Base-by-base conservation (phyloP, 2,888 invertebrate genomes). In the Eupithecia centaureata region DNA sequence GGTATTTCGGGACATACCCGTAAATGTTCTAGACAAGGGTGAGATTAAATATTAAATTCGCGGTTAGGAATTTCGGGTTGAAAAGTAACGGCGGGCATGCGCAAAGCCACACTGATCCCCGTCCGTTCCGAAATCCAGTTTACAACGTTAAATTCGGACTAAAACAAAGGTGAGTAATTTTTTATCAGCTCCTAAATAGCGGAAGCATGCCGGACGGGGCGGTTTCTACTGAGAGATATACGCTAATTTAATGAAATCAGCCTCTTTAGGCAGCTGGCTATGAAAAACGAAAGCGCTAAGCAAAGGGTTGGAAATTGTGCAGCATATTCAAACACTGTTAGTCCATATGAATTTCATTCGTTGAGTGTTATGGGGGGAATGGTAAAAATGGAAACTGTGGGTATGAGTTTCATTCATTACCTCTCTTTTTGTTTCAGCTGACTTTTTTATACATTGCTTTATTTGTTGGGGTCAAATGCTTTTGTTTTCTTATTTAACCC, bases 1-100 rank as follows among this genome's bases (percentile, higher is more conserved):
- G 80, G 85, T 89, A 91, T 91, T 92, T 90, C 77, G 88, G 89
- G 85, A 85, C 86, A 82, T 85, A 81, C 80, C 85, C 86, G 89
- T 92, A 90, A 92, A 92, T 90, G 89, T 85, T 91, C 89, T 91
- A 92, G 91, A 92, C 91, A 91, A 91, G 92, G 91, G 91, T 90
- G 87, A 84, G 86, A 90, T 93, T 92, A 92, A 93, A 93, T 92
- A 93, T 93, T 92, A 92, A 92, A 92, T 88, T 90, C 86, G 89
- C 86, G 90, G 88, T 91, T 88, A 89, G 91, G 89, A 91, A 91
- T 92, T 92, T 91, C 77, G 88, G 88, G 88, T 85, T 88, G 90
- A 87, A 92, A 91, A 90, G 88, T 86, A 87, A 86, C 84, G 80
- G 83, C 79, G 82, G 82, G 86, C 85, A 86, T 87, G 86, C 86